Evolutionary conservation across 2,888 invertebrate genomes (phyloP).

Genomic region (Melipona bicolor): DNA sequence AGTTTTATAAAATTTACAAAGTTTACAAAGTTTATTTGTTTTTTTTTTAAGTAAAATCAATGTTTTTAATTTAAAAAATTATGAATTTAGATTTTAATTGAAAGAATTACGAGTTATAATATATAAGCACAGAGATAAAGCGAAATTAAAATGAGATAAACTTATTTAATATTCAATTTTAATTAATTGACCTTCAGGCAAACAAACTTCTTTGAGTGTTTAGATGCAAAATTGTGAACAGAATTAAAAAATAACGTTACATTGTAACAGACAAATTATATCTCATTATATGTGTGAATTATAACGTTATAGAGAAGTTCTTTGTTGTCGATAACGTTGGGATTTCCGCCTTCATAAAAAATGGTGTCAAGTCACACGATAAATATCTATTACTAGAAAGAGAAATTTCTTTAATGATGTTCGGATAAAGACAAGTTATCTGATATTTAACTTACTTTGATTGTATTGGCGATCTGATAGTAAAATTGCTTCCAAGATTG

Average conservation of each 20-base stretch:
- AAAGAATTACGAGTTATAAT: background rate
- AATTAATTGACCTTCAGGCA: background rate
- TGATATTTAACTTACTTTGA: slow-evolving; percentile 73
- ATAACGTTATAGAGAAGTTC: slow-evolving; percentile 1
- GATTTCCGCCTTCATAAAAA: slow-evolving; percentile 10
- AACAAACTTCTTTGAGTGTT: background rate
- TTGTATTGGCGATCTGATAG: slow-evolving; percentile 57
- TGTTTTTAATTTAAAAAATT: background rate
- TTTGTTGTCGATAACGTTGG: slow-evolving; percentile 31
- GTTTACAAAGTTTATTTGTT: background rate
- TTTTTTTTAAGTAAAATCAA: background rate
- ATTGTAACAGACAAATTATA: background rate
- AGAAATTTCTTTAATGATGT: background rate
- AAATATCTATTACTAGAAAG: slow-evolving; percentile 25
- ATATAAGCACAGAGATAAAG: background rate
- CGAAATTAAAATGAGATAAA: background rate
- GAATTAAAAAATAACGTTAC: background rate
- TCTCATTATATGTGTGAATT: background rate
- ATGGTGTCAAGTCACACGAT: slow-evolving; percentile 29
- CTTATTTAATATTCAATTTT: background rate
- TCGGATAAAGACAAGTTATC: slow-evolving; percentile 16
- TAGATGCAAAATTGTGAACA: background rate
- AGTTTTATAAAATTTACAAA: background rate
- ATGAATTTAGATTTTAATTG: background rate
- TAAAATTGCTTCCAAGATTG: slow-evolving; percentile 75